A percentile compares a stretch with the other conserved stretches of the same genome.
Conservation (phyloP, 2,888 invertebrate species). For the Eupithecia tripunctaria region DNA sequence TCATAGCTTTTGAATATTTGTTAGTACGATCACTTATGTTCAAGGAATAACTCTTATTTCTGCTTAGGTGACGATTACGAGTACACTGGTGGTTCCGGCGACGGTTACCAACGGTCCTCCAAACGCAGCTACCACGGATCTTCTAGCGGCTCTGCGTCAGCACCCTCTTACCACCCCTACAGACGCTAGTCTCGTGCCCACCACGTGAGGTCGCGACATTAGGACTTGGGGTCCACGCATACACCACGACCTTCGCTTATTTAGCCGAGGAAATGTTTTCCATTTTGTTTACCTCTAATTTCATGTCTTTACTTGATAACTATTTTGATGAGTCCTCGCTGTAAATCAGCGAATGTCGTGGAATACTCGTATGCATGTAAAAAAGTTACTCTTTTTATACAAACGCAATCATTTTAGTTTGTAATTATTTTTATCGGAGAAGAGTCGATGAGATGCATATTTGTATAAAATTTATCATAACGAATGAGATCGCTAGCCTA, state of each 20-base stretch:
- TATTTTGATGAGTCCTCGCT: conserved; percentile 33
- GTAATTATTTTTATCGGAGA: conserved; percentile 70
- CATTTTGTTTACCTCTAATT: conserved; percentile 13
- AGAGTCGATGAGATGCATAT: conserved; percentile 59
- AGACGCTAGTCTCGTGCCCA: conserved; percentile 63
- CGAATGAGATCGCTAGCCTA: conserved; percentile 31
- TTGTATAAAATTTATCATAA: conserved; percentile 34
- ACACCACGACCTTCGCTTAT: conserved; percentile 38
- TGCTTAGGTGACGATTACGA: conserved; percentile 78
- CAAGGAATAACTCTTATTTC: conserved; percentile 38
- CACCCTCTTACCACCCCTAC: conserved; percentile 82
- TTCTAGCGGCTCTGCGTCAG: conserved; percentile 67
- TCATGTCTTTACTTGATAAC: background rate
- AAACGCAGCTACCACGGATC: conserved; percentile 77
- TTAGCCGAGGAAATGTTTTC: conserved; percentile 16
- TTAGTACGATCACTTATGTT: conserved; percentile 24
- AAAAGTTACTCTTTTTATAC: conserved; percentile 73
- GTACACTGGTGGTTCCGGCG: conserved; percentile 80
- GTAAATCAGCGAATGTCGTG: conserved; percentile 55
- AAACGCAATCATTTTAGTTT: conserved; percentile 79
- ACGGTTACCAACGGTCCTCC: conserved; percentile 76
- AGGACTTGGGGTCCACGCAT: conserved; percentile 39
- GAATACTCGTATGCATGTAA: conserved; percentile 66
- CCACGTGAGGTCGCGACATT: conserved; percentile 42
- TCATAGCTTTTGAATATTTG: conserved; percentile 45